Percentiles rank a stretch among this genome's conserved stretches.
phyloP scores from a whole-genome alignment of 2,113 vertebrate genomes.

The Pseudorasbora parva region DNA sequence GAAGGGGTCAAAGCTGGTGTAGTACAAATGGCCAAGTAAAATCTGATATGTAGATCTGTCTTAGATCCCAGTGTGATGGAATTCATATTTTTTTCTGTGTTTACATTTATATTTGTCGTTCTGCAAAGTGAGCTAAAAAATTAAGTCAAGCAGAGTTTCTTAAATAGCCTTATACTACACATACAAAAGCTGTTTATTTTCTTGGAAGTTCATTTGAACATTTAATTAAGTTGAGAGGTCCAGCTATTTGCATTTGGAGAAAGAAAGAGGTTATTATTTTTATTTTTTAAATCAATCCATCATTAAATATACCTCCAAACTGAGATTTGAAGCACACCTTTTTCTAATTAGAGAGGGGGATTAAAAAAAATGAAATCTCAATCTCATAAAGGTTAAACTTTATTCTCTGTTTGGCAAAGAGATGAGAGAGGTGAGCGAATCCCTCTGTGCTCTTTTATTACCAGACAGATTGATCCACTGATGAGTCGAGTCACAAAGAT shows the following conservation, averaged over 20 bases:
- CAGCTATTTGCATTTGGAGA: conserved; percentile 42
- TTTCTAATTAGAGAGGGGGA: conserved; percentile 58
- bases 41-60: background rate
- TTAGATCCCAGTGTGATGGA: too few relatives aligned
- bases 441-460: conserved; percentile 63
- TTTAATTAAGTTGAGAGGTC: conserved; percentile 44
- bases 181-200: conserved; percentile 32
- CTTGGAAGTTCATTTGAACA: conserved; percentile 9
- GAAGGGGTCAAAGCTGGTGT: conserved; percentile 65
- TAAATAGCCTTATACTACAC: background rate
- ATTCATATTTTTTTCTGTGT: background rate
- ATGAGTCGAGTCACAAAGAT: conserved; percentile 60
- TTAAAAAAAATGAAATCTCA: conserved; percentile 58
- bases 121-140: background rate
- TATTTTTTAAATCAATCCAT: too few relatives aligned
- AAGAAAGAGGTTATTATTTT: too few relatives aligned
- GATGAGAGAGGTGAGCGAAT: conserved; percentile 46
- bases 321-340: conserved; percentile 17
- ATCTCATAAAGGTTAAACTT: conserved; percentile 64
- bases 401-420: conserved; percentile 56
- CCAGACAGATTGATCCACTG: conserved; percentile 61
- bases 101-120: background rate
- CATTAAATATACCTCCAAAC: conserved; percentile 50
- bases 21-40: conserved; percentile 15
- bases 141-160: background rate